A percentile compares a stretch with the other conserved stretches of the same genome.
phyloP scores from a whole-genome alignment of 2,888 invertebrate species.

The Isoperla grammatica region DNA sequence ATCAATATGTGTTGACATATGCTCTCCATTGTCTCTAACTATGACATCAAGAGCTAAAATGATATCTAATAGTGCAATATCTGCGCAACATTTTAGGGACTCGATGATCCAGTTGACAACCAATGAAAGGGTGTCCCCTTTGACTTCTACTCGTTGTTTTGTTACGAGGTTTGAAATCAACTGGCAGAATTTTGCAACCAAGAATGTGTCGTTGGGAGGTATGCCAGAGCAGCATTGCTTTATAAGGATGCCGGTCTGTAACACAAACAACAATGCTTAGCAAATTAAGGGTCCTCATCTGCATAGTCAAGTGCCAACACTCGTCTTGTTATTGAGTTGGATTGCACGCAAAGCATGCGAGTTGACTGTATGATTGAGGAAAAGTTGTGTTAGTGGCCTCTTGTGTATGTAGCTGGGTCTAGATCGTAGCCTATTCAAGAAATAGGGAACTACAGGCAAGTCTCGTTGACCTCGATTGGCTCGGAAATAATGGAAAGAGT shows the following conservation, averaged over 20 bases:
- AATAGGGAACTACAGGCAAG: no score
- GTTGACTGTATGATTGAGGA: neutral
- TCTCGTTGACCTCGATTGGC: no score
- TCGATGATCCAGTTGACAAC: constrained; percentile 41
- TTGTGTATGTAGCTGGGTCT: no score
- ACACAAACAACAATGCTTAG: constrained; percentile 16
- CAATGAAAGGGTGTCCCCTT: constrained; percentile 40
- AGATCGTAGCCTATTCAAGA: no score
- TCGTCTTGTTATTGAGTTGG: neutral
- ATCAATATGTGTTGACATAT: constrained; percentile 15
- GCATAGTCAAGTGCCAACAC: no score
- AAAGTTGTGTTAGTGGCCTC: neutral
- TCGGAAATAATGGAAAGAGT: no score
- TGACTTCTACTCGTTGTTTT: constrained; percentile 48
- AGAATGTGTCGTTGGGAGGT: constrained; percentile 47
- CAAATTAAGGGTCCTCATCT: no score
- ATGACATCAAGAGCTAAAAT: constrained; percentile 42
- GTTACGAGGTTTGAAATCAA: constrained; percentile 51
- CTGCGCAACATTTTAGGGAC: constrained; percentile 38
- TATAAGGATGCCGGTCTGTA: constrained; percentile 31
- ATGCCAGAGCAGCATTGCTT: constrained; percentile 31
- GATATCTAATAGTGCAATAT: constrained; percentile 39
- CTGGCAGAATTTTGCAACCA: constrained; percentile 54
- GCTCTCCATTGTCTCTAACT: constrained; percentile 37
- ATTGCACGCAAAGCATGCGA: neutral